These are phyloP conservation scores for Parnassius smintheus DNA, from an alignment of 2,888 invertebrate genomes.

Conservation along the genomic window DNA sequence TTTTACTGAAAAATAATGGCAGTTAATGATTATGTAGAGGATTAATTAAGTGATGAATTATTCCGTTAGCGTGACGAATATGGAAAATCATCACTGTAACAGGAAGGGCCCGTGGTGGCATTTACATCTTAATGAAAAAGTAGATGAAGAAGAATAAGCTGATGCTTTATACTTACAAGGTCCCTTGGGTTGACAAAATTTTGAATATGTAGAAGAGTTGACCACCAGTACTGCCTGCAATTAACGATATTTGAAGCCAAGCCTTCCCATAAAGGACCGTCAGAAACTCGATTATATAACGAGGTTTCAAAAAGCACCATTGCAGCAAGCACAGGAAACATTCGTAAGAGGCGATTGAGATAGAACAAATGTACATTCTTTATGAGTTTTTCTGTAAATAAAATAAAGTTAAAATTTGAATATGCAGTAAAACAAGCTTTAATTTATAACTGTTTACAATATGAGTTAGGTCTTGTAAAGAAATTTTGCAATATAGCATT, in stretches of 20 bases:
- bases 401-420: background rate
- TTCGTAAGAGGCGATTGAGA: conserved; percentile 50
- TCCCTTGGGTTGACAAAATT: conserved; percentile 45
- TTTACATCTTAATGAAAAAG: too few species aligned
- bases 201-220: conserved; percentile 55
- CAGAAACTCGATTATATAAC: conserved; percentile 42
- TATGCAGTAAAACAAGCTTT: too few species aligned
- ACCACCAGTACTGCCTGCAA: conserved; percentile 59
- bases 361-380: conserved; percentile 55
- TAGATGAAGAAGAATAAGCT: too few species aligned
- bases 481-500: too few species aligned
- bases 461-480: too few species aligned
- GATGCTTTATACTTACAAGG: conserved; percentile 40
- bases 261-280: conserved; percentile 48
- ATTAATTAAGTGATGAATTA: too few species aligned
- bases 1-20: too few species aligned
- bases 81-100: too few species aligned
- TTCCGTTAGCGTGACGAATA: too few species aligned
- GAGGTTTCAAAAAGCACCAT: conserved; percentile 48
- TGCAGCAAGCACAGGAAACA: conserved; percentile 53
- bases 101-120: too few species aligned
- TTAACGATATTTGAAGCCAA: conserved; percentile 34
- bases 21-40: too few species aligned
- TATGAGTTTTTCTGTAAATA: conserved; percentile 39
- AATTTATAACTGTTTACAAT: too few species aligned